Base-by-base conservation (phyloP, 2,888 invertebrate genomes). In the Geophilus truncorum region DNA sequence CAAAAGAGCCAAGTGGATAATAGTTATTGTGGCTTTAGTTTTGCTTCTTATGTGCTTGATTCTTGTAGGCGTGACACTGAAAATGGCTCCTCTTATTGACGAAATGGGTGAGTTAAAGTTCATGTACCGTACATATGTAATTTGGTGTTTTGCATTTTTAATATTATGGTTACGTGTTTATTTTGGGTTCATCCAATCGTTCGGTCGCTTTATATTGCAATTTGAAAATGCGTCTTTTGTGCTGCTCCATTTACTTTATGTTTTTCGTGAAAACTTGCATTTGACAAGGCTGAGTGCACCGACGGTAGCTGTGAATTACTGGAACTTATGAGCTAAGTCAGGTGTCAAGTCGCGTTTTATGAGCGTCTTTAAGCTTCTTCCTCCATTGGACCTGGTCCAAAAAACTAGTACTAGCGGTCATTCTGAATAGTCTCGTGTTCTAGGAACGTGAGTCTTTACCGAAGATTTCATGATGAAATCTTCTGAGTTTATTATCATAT, bases 71-170 rank as follows among this genome's bases (percentile, higher is more conserved):
- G 93, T 96, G 81, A 96, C 96, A 4, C 89, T 97, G 34, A 90
- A 96, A 83, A 95, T 97, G 95, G 96, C 96, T 15, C 96, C 96
- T 12, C 92, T 96, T 84, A 97, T 97, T 85, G 96, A 97, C 86
- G 96, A 96, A 85, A 94, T 96, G 93, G 96, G 96, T 96, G 88
- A 92, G 94, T 91, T 25, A 84, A 40, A 6, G n/a, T 34, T 36
- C n/a, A 32, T 32, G 18, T n/a, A 77, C 10, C 10, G 23, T 21
- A 5, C 30, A 45, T 4, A 40, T 78, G 3, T 2, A 23, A 78
- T 25, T 21, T 78, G 45, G 1, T 25, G 5, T 45, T 10, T 45
- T 78, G 34, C 45, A 3, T 77, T 15, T 30, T 77, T 28, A n/a
- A n/a, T n/a, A n/a, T 30, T 15, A 23, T 28, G 32, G 15, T 75